A percentile compares a stretch with the other conserved stretches of the same genome.
phyloP scores from a whole-genome alignment of 2,797 vertebrate species.

The Valencia hispanica region DNA sequence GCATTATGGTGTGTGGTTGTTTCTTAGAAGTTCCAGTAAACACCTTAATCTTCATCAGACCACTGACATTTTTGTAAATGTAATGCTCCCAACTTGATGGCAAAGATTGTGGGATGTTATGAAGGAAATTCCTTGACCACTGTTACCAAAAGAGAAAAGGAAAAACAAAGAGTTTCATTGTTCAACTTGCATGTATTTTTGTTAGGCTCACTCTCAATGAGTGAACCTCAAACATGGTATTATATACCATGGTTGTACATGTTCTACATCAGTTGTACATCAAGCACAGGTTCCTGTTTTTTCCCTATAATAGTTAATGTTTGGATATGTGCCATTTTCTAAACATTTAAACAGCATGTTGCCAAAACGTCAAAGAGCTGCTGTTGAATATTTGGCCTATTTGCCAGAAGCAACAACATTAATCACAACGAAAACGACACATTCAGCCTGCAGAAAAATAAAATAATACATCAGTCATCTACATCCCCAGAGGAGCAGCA shows the following conservation, averaged over 20 bases:
- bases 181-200: neutral
- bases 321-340: neutral
- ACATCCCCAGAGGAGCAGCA: conserved; percentile 23
- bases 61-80: neutral
- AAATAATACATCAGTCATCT: neutral
- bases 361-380: neutral
- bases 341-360: conserved; percentile 4
- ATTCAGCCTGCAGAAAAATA: neutral
- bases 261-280: too few species aligned
- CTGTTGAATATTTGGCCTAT: neutral
- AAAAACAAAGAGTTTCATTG: neutral
- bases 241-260: neutral
- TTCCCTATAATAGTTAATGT: neutral
- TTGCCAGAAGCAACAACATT: conserved; percentile 15
- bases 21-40: neutral
- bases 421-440: conserved; percentile 12
- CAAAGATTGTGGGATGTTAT: too few species aligned
- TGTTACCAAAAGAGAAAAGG: too few species aligned
- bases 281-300: neutral
- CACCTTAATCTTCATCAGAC: neutral
- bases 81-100: neutral
- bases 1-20: neutral
- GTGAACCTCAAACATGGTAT: neutral
- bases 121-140: too few species aligned
- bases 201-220: neutral